phyloP scores from a whole-genome alignment of 2,113 vertebrate genomes.

The Mohoua ochrocephala region DNA sequence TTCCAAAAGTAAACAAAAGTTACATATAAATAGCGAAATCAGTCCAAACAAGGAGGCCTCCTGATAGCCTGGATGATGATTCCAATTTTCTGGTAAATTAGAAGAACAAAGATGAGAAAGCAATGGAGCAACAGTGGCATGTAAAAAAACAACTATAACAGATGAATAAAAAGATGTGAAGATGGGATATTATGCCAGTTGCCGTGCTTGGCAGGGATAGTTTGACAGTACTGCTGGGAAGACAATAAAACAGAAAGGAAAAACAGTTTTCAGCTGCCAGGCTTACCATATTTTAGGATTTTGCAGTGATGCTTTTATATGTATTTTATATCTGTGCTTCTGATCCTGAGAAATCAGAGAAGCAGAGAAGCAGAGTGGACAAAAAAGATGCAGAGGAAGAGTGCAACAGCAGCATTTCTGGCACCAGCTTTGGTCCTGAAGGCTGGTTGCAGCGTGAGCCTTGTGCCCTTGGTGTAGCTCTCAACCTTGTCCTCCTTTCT shows the following conservation, averaged over 20 bases:
- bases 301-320: not conserved
- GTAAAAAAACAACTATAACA: not conserved
- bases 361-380: not conserved
- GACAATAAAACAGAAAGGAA: slow-evolving; percentile 11
- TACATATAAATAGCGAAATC: not conserved
- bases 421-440: not conserved
- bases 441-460: not conserved
- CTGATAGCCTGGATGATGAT: not conserved
- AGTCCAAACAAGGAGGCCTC: not conserved
- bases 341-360: not conserved
- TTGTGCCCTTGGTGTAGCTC: not conserved
- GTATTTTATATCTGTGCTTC: not conserved
- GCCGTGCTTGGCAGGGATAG: not conserved
- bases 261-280: not conserved
- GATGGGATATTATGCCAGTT: not conserved
- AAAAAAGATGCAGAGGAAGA: not conserved
- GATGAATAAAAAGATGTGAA: slow-evolving; percentile 13
- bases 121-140: not conserved
- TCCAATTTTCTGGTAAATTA: not conserved
- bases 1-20: not conserved
- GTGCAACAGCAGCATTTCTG: not conserved
- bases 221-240: not conserved
- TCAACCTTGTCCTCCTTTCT: not conserved
- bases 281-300: not conserved
- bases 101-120: not conserved